These are phyloP conservation scores for Platygyra sinensis DNA, from an alignment of 64 coral and sea anemone genomes.

Conservation along the genomic window DNA sequence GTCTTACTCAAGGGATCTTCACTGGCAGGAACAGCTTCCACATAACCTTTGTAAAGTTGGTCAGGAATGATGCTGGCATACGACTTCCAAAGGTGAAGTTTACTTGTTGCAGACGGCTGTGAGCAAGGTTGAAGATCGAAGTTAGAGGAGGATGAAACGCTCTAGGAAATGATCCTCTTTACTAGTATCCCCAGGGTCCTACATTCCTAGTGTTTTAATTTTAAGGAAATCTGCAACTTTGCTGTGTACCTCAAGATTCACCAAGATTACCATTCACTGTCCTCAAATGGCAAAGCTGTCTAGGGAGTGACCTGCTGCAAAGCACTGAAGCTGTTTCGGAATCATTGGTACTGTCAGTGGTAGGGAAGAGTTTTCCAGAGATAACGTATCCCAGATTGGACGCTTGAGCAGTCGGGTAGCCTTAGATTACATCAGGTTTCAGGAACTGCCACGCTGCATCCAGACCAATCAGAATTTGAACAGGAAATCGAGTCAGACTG, in stretches of 20 bases:
- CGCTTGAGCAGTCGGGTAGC: slow-evolving; percentile 44
- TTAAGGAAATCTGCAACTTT: slow-evolving; percentile 44
- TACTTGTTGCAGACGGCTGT: slow-evolving; percentile 37
- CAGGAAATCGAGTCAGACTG: slow-evolving; percentile 33
- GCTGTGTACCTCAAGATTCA: slow-evolving; percentile 39
- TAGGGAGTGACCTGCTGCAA: slow-evolving; percentile 6
- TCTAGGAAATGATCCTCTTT: slow-evolving; percentile 38
- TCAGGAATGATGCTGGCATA: slow-evolving; percentile 28
- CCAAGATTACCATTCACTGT: slow-evolving; percentile 19
- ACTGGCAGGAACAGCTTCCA: slow-evolving; percentile 1
- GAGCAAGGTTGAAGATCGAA: slow-evolving; percentile 39
- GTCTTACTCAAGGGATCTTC: slow-evolving; percentile 2
- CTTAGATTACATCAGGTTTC: no score
- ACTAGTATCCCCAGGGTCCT: slow-evolving; percentile 35
- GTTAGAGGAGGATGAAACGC: slow-evolving; percentile 41
- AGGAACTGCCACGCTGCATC: slow-evolving; percentile 51
- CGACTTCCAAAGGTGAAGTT: slow-evolving; percentile 33
- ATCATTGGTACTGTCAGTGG: slow-evolving; percentile 29
- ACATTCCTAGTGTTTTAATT: no score
- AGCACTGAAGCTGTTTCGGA: neutral
- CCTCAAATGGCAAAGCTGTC: slow-evolving; percentile 4
- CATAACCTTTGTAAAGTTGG: slow-evolving; percentile 19
- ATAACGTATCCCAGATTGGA: slow-evolving; percentile 20
- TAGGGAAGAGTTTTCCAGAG: slow-evolving; percentile 28
- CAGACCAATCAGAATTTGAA: slow-evolving; percentile 41